phyloP scores from a whole-genome alignment of 2,888 invertebrate genomes.

The Aporophyla nigra region DNA sequence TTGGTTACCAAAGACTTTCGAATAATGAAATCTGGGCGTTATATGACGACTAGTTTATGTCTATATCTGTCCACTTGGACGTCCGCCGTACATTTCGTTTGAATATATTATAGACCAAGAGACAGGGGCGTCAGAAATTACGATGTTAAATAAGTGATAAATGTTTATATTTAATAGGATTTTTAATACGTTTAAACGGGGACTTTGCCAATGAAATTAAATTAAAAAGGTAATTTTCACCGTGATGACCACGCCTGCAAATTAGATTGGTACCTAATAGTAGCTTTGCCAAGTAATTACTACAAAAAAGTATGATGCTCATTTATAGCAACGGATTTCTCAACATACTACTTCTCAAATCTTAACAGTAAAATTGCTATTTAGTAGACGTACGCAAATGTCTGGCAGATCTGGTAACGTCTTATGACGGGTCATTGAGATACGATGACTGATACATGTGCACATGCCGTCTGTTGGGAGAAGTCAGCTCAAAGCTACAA shows the following conservation, averaged over 20 bases:
- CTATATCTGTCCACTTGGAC: conserved; percentile 70
- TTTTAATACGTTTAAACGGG: conserved; percentile 25
- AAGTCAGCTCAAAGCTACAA: too few relatives aligned
- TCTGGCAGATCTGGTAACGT: too few relatives aligned
- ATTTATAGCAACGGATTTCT: conserved; percentile 20
- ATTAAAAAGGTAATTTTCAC: conserved; percentile 29
- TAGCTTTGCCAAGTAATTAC: background rate
- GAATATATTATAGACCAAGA: conserved; percentile 68
- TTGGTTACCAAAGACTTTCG: conserved; percentile 81
- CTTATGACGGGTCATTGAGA: too few relatives aligned
- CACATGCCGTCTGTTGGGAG: too few relatives aligned
- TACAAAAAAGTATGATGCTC: background rate
- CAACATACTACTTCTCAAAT: background rate
- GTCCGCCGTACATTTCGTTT: conserved; percentile 71
- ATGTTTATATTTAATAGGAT: conserved; percentile 32
- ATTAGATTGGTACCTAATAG: conserved; percentile 10
- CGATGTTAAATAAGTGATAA: conserved; percentile 36
- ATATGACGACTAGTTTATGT: conserved; percentile 72
- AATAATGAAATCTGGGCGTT: conserved; percentile 72
- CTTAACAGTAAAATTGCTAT: background rate
- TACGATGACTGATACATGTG: too few relatives aligned
- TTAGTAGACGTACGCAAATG: background rate
- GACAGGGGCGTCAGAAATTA: conserved; percentile 43
- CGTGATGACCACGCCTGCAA: conserved; percentile 29
- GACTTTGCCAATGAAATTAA: conserved; percentile 17